phyloP scores from a whole-genome alignment of 2,888 invertebrate species.

The Caenorhabditis sp. region DNA sequence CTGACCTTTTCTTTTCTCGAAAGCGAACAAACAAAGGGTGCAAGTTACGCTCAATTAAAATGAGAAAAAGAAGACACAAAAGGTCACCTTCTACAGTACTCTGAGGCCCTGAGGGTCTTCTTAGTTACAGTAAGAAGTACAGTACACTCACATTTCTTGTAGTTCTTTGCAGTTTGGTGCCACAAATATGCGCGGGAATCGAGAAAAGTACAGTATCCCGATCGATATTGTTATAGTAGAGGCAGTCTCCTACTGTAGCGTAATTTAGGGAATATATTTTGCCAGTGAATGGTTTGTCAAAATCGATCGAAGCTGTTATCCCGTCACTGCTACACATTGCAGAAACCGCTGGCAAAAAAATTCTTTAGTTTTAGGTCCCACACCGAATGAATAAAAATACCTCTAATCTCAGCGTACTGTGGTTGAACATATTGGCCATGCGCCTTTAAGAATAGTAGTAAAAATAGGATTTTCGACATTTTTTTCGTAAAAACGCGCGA shows the following conservation, averaged over 20 bases:
- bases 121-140: too few species aligned
- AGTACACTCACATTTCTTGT: slow-evolving; percentile 60
- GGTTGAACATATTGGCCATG: slow-evolving; percentile 36
- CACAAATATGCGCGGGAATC: slow-evolving; percentile 70
- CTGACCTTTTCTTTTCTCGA: slow-evolving; percentile 15
- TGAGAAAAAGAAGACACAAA: too few species aligned
- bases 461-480: not conserved
- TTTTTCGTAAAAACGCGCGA: too few species aligned
- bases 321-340: slow-evolving; percentile 70
- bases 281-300: slow-evolving; percentile 66
- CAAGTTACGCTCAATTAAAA: not conserved
- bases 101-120: too few species aligned
- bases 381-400: too few species aligned
- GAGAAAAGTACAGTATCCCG: slow-evolving; percentile 67
- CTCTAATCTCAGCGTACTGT: slow-evolving; percentile 42
- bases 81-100: not conserved
- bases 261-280: slow-evolving; percentile 69
- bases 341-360: slow-evolving; percentile 49
- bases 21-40: not conserved
- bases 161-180: slow-evolving; percentile 62
- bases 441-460: not conserved
- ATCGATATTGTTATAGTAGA: slow-evolving; percentile 67
- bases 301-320: slow-evolving; percentile 68
- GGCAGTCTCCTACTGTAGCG: slow-evolving; percentile 64
- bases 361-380: too few species aligned